Evolutionary conservation across 2,113 vertebrate species (phyloP).

Genomic region (Phycodurus eques): DNA sequence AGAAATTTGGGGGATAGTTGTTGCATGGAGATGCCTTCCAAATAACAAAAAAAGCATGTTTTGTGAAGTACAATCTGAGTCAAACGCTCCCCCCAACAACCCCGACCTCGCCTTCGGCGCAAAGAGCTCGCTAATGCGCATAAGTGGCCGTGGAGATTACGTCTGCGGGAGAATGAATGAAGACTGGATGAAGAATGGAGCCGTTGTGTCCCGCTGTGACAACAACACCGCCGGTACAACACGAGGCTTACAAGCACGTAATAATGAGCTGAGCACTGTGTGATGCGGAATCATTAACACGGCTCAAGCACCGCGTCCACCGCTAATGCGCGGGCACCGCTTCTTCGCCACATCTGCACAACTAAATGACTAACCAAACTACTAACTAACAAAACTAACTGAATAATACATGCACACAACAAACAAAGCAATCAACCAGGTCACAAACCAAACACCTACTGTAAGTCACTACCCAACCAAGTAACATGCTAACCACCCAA

Average conservation of each 20-base stretch:
- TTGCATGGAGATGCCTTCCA: background rate
- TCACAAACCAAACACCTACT: too few species aligned
- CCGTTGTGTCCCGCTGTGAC: constrained; percentile 56
- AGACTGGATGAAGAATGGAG: constrained; percentile 55
- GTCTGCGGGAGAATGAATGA: background rate
- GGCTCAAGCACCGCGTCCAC: constrained; percentile 24
- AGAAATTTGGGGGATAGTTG: background rate
- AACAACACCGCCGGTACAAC: constrained; percentile 55
- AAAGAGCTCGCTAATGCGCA: constrained; percentile 11
- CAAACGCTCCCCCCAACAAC: background rate
- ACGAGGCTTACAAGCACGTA: constrained; percentile 56
- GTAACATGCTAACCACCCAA: too few species aligned
- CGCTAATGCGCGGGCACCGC: background rate
- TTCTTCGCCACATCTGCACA: background rate
- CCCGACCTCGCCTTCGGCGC: background rate
- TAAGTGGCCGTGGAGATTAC: constrained; percentile 62
- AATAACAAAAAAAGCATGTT: background rate
- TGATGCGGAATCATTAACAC: constrained; percentile 58
- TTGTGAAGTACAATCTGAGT: background rate
- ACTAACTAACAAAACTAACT: background rate
- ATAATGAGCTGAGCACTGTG: constrained; percentile 43
- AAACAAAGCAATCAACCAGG: too few species aligned
- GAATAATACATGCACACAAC: too few species aligned
- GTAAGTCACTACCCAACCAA: background rate
- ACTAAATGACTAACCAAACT: background rate